These are phyloP conservation scores for Coranthus polyacanthus DNA, from an alignment of 2,797 vertebrate species.

Conservation along the genomic window DNA sequence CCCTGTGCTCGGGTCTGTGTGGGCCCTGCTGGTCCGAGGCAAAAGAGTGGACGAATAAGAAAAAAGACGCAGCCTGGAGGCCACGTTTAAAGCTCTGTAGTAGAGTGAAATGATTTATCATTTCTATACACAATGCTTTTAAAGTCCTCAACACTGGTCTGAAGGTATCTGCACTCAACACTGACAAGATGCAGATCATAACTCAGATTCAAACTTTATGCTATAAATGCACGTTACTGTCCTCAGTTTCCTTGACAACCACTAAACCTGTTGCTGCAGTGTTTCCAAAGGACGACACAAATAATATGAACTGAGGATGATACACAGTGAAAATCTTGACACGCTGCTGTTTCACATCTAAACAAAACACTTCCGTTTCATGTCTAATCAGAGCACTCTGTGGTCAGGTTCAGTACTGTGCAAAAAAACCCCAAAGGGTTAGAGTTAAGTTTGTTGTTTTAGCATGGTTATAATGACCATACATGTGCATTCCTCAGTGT, in stretches of 20 bases:
- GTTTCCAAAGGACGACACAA: neutral
- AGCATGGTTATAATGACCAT: too few relatives aligned
- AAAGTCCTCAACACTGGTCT: neutral
- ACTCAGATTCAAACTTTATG: neutral
- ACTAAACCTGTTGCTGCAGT: neutral
- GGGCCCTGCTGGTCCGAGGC: conserved; percentile 85
- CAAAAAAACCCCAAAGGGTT: too few relatives aligned
- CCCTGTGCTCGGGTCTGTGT: conserved; percentile 88
- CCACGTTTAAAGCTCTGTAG: too few relatives aligned
- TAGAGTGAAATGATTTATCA: too few relatives aligned
- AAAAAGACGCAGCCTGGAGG: too few relatives aligned
- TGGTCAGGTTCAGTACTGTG: neutral
- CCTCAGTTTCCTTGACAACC: conserved; percentile 10
- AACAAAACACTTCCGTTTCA: conserved; percentile 7
- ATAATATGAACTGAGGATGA: neutral
- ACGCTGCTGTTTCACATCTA: conserved; percentile 8
- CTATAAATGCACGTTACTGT: neutral
- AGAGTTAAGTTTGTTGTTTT: too few relatives aligned
- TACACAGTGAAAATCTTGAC: neutral
- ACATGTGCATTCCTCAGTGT: too few relatives aligned
- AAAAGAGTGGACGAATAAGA: neutral
- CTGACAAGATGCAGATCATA: neutral
- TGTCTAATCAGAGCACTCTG: conserved; percentile 4
- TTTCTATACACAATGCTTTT: neutral
- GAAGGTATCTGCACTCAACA: neutral